These are phyloP conservation scores for Columba guinea DNA, from an alignment of 2,797 vertebrate species.

Conservation along the genomic window DNA sequence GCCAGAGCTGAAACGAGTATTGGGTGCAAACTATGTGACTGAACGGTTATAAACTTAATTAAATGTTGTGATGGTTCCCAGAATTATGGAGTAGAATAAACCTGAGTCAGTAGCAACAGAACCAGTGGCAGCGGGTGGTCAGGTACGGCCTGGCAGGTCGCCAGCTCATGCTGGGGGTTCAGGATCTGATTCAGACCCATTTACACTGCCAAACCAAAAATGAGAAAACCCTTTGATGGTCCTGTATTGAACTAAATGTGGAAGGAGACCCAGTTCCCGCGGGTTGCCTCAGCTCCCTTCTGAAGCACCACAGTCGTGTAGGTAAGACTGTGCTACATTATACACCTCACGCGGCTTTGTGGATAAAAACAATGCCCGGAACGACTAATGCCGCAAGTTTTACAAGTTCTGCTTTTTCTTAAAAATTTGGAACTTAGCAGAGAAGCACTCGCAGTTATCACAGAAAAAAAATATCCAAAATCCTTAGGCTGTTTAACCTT, in stretches of 20 bases:
- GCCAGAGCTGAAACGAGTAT: background rate
- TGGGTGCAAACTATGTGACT: background rate
- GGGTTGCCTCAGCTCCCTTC: background rate
- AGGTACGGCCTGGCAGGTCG: background rate
- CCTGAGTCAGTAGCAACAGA: background rate
- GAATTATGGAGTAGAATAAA: background rate
- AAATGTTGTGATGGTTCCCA: background rate
- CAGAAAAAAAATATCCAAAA: background rate
- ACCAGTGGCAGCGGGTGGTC: background rate
- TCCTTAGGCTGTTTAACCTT: slow-evolving; percentile 45
- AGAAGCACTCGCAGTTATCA: slow-evolving; percentile 2
- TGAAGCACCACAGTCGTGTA: fast-evolving
- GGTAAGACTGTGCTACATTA: background rate
- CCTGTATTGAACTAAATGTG: background rate
- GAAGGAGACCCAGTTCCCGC: background rate
- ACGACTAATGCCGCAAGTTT: background rate
- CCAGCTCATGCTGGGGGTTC: background rate
- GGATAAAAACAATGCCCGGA: background rate
- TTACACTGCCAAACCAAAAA: background rate
- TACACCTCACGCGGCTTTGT: fast-evolving
- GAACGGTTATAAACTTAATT: background rate
- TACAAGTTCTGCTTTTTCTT: background rate
- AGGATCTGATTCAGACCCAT: background rate
- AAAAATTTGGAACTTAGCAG: background rate
- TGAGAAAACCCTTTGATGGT: background rate